Evolutionary conservation across 2,113 vertebrate species (phyloP).

Genomic region (Egretta garzetta): DNA sequence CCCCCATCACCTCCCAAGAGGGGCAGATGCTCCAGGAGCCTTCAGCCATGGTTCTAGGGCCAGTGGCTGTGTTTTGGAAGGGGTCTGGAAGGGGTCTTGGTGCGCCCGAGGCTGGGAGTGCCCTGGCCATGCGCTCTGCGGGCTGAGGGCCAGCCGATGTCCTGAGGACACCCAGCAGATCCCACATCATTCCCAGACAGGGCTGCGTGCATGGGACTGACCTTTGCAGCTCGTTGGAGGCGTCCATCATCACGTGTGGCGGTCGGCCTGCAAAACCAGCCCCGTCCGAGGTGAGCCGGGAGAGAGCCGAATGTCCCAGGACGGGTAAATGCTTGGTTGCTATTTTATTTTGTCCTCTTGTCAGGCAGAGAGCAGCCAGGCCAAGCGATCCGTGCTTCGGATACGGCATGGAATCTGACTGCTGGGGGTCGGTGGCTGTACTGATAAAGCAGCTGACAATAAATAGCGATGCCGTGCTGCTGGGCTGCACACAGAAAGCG

Average conservation of each 20-base stretch:
- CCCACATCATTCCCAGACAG: not conserved
- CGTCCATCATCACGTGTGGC: accelerated
- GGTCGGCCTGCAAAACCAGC: not conserved
- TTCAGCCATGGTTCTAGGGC: not conserved
- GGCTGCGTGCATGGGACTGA: not conserved
- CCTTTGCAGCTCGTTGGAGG: not conserved
- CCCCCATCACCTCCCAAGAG: not conserved
- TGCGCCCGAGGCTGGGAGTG: accelerated
- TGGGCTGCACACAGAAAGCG: accelerated
- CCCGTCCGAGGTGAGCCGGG: accelerated
- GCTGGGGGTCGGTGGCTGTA: accelerated
- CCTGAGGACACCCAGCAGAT: not conserved
- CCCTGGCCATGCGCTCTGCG: not conserved
- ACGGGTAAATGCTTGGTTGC: not conserved
- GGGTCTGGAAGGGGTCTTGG: not conserved
- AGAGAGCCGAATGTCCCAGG: not conserved
- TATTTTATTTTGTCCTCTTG: not conserved
- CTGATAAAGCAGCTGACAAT: not conserved
- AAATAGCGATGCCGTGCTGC: not conserved
- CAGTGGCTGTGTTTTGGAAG: accelerated
- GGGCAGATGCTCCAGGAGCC: not conserved
- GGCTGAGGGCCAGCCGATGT: not conserved
- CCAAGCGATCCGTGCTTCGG: not conserved
- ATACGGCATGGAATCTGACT: not conserved
- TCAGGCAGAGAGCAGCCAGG: not conserved